Base-by-base conservation (phyloP, 2,797 vertebrate species). In the Lagorchestes hirsutus region DNA sequence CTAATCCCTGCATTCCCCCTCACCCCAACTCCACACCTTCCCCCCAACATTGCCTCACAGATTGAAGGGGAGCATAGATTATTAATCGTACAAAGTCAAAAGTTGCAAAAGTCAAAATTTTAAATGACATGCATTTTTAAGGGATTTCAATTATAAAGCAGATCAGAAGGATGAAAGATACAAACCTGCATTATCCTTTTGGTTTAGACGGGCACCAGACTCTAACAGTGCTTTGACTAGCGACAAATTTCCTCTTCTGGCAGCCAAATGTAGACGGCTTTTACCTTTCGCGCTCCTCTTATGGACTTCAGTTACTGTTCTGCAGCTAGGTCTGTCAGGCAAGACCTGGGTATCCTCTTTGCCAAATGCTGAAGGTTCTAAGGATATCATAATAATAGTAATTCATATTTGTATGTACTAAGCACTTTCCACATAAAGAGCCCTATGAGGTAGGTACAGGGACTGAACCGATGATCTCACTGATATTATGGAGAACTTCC, bases 151-250 rank as follows among this genome's bases (percentile, higher is more conserved):
- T 96, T 90, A 95, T 95, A 95, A 93, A 95, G 54, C 56, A 55
- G 93, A 93, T 58, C 62, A 95, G 93, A 95, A 22, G 5, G 29
- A 95, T 55, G 95, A 92, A 95, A 92, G 91, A 95, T 96, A 93
- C 98, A 98, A 96, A 99, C 99, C 99, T 99, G 99, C 98, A 95
- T 99, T 94, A 97, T 99, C 99, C 97, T 98, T 97, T 24, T 98
- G 92, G 98, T 99, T 99, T 93, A 99, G 97, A 96, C 97, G 94
- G 95, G 99, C 97, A 97, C 99, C 99, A 96, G 98, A 99, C 74
- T 98, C 97, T 98, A 99, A 98, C 0, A 99, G 98, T 24, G 54
- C 90, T 98, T 98, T 99, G 96, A 99, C 98, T 57, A 94, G 96
- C 82, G 97, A 93, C 93, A 99, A 92, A 93, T 99, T 96, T 98